A percentile compares a stretch with the other conserved stretches of the same genome.
These are phyloP conservation scores for Casuarius casuarius DNA, from an alignment of 2,113 vertebrate genomes.

Conservation along the genomic window DNA sequence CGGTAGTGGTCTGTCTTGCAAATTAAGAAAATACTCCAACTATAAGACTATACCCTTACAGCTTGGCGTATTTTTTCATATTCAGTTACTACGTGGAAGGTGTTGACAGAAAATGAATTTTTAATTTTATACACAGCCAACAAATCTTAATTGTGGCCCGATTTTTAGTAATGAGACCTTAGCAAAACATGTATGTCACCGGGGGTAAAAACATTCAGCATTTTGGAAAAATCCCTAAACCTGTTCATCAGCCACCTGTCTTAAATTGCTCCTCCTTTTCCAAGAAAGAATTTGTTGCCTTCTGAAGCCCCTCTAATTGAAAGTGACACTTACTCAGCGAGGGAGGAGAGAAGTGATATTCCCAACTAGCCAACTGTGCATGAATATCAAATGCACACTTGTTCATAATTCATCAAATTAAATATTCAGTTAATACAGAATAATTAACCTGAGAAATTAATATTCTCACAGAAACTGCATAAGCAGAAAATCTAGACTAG, in stretches of 20 bases:
- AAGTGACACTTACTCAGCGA: constrained; percentile 47
- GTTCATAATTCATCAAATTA: constrained; percentile 58
- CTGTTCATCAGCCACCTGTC: constrained; percentile 71
- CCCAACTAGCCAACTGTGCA: constrained; percentile 55
- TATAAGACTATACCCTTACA: constrained; percentile 13
- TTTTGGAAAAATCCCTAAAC: constrained; percentile 72
- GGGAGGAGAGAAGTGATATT: constrained; percentile 45
- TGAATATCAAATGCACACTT: constrained; percentile 65
- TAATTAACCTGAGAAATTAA: constrained; percentile 63
- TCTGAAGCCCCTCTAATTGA: constrained; percentile 32
- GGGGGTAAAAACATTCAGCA: constrained; percentile 59
- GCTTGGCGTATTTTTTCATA: constrained; percentile 55
- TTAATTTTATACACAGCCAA: constrained; percentile 69
- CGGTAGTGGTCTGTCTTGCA: not conserved
- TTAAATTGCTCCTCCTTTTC: constrained; percentile 55
- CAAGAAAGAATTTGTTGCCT: constrained; percentile 49
- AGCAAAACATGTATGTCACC: constrained; percentile 64
- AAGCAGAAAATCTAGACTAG: not conserved
- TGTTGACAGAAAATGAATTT: constrained; percentile 74
- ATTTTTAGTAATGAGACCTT: constrained; percentile 72
- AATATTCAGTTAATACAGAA: constrained; percentile 48
- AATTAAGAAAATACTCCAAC: constrained; percentile 27
- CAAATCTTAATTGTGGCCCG: constrained; percentile 67
- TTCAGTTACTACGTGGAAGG: constrained; percentile 62
- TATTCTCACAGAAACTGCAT: constrained; percentile 13